These are phyloP conservation scores for Amphiprion clarkii DNA, from an alignment of 2,797 vertebrate genomes.

Conservation along the genomic window DNA sequence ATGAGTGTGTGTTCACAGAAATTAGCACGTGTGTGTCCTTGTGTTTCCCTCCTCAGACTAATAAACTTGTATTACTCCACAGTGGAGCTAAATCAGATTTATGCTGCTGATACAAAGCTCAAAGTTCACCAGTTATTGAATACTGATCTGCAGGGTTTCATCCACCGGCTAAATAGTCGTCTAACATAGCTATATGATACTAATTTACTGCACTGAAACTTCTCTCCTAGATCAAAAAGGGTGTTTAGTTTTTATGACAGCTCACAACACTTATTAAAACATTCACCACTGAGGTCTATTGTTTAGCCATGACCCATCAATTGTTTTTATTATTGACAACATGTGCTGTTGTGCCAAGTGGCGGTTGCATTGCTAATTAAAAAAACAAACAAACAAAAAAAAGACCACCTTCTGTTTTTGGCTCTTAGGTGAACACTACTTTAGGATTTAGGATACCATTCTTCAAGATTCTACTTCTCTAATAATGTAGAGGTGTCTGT, in stretches of 20 bases:
- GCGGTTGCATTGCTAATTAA: constrained; percentile 51
- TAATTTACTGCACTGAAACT: constrained; percentile 27
- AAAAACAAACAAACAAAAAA: constrained; percentile 21
- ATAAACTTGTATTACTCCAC: constrained; percentile 18
- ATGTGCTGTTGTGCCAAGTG: constrained; percentile 14
- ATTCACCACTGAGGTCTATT: constrained; percentile 22
- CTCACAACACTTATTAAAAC: constrained; percentile 38
- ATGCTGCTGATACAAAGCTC: constrained; percentile 52
- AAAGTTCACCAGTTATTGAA: constrained; percentile 50
- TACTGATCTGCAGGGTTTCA: constrained; percentile 25
- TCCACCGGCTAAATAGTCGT: constrained; percentile 24
- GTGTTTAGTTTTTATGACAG: constrained; percentile 53
- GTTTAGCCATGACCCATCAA: constrained; percentile 44
- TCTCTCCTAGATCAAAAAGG: constrained; percentile 48
- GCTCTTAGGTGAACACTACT: background rate
- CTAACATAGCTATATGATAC: constrained; percentile 4
- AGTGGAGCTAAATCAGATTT: constrained; percentile 26
- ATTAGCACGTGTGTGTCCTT: constrained; percentile 3
- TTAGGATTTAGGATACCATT: background rate
- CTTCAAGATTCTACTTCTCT: background rate
- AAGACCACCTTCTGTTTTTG: constrained; percentile 15
- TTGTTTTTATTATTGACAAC: constrained; percentile 24
- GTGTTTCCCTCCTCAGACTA: constrained; percentile 17
- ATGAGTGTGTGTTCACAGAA: constrained; percentile 7
- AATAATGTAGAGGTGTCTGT: background rate